Evolutionary conservation across 1,140 invertebrate genomes (phyloP), one percentile per base, ranked within the genome.

Genomic region (Goniozus legneri): DNA sequence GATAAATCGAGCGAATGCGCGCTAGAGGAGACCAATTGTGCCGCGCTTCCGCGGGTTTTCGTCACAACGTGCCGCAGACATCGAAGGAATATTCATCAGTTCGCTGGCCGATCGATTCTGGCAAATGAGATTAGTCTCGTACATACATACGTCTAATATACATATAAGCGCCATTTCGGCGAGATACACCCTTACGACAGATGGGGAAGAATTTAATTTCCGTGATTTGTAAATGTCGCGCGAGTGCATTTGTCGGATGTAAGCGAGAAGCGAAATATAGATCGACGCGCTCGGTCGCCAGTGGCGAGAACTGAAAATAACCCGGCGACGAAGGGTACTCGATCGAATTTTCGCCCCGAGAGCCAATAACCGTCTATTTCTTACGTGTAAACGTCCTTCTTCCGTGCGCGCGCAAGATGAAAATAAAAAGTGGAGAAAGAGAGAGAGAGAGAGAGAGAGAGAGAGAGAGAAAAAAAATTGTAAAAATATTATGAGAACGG

Each of bases 1-100:
- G 46, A 53, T 56, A 45, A 49, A 56, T 53, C 42, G 51, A 18
- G n/a, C 19, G 21, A 38, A 38, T 20, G 20, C 19, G 21, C 19
- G 3, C 24, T 27, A 27, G 4, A 4, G 24, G 24, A 27, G 24
- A n/a, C n/a, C n/a, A n/a, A n/a, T n/a, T n/a, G n/a, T n/a, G n/a
- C n/a, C n/a, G n/a, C 24, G 10, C 10, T 27, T 10, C 24, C 4
- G 24, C 24, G 24, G 10, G 24, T 4, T 27, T 10, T 4, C 4
- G 24, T 10, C 4, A 27, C 10, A 27, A 10, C 24, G 10, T 27
- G 24, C 10, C 24, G 24, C 24, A 10, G 24, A 27, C 4, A 6
- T 6, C 4, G 24, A 27, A 27, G 24, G 24, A 27, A 27, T 27
- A 27, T 27, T 27, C 10, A 27, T 27, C 24, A 10, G 4, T 6